Percentiles rank a stretch among this genome's conserved stretches.
phyloP scores from a whole-genome alignment of 2,797 vertebrate genomes.

The Poeciliopsis infans region DNA sequence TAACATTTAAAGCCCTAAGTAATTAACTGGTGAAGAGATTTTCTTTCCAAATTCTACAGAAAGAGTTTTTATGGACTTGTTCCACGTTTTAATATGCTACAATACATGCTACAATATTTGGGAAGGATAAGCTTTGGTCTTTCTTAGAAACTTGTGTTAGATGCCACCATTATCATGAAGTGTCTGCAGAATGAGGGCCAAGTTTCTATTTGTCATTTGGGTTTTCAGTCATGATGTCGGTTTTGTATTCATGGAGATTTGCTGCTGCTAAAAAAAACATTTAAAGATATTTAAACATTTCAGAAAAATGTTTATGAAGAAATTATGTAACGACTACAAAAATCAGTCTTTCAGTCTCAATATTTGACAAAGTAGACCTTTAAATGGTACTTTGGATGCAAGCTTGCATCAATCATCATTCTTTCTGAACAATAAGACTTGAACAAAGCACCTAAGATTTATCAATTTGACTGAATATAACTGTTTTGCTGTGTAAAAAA shows the following conservation, averaged over 20 bases:
- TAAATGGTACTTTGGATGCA: neutral
- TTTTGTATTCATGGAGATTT: neutral
- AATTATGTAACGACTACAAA: neutral
- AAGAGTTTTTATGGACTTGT: neutral
- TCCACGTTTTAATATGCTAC: neutral
- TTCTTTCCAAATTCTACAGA: neutral
- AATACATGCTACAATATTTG: neutral
- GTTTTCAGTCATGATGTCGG: neutral
- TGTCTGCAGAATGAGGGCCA: neutral
- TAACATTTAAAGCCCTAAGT: neutral
- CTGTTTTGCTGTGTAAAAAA: conserved; percentile 4
- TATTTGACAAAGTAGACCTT: neutral
- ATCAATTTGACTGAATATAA: neutral
- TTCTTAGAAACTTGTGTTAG: neutral
- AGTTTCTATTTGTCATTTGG: neutral
- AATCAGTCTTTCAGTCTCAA: neutral
- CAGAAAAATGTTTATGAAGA: neutral
- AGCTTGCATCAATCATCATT: neutral
- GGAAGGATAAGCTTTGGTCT: neutral
- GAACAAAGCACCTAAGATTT: neutral
- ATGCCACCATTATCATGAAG: neutral
- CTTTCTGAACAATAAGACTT: neutral
- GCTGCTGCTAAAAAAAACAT: neutral
- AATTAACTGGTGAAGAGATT: neutral
- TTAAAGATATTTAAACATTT: neutral